These are phyloP conservation scores for Marmota flaviventris DNA, from an alignment of 2,113 vertebrate species.

Conservation along the genomic window DNA sequence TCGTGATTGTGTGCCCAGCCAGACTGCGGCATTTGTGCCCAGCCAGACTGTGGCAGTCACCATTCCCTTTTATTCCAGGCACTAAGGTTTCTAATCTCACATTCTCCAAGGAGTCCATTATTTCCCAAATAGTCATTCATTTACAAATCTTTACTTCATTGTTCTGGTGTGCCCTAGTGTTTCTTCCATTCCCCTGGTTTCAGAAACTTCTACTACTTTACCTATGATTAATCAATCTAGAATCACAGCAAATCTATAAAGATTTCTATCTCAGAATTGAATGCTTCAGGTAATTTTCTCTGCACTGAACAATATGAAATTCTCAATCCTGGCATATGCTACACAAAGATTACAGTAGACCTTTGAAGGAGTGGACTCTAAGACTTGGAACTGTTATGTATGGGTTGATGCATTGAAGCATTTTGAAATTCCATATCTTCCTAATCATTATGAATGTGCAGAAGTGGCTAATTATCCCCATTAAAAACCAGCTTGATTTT, in stretches of 20 bases:
- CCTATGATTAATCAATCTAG: not conserved
- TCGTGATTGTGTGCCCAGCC: too few species aligned
- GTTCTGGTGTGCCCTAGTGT: rapidly evolving
- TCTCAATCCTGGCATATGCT: not conserved
- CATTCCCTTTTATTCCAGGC: not conserved
- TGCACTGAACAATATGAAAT: not conserved
- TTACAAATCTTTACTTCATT: not conserved
- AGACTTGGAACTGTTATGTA: not conserved
- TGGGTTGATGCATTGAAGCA: not conserved
- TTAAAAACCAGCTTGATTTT: not conserved
- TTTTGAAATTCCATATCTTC: not conserved
- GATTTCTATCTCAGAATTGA: not conserved
- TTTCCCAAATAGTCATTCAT: not conserved
- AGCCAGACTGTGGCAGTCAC: too few species aligned
- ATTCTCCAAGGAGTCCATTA: not conserved
- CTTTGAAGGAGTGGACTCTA: not conserved
- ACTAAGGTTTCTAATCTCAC: not conserved
- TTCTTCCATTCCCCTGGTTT: not conserved
- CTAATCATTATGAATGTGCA: not conserved
- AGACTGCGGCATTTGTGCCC: too few species aligned
- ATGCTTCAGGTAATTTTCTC: not conserved
- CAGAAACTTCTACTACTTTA: not conserved
- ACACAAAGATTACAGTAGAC: not conserved
- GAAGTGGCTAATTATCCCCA: not conserved
- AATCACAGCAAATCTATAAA: not conserved